Evolutionary conservation across 2,888 invertebrate species (phyloP).

Genomic region (Cephus runcator): DNA sequence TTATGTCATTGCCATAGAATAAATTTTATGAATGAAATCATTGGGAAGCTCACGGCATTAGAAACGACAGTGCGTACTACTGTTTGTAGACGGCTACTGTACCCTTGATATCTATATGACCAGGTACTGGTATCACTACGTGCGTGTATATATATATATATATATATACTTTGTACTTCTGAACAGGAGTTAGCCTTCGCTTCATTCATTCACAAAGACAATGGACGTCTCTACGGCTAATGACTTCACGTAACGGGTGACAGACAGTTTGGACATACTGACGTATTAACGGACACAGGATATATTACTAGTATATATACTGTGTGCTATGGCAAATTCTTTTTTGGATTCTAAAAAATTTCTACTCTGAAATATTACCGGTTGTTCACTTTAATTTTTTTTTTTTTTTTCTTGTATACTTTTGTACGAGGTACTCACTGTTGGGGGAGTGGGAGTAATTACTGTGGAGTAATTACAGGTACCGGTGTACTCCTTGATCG

Average conservation of each 20-base stretch:
- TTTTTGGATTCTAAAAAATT: not conserved
- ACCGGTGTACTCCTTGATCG: not conserved
- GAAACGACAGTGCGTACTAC: not conserved
- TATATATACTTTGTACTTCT: not conserved
- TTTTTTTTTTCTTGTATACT: not conserved
- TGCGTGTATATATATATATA: not conserved
- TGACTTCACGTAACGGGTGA: constrained; percentile 6
- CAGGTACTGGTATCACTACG: not conserved
- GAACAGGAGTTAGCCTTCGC: not conserved
- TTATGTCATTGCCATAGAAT: not conserved
- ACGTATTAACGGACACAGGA: constrained; percentile 6
- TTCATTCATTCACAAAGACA: constrained; percentile 17
- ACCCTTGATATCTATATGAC: not conserved
- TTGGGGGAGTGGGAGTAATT: not conserved
- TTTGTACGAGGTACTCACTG: not conserved
- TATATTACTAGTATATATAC: not conserved
- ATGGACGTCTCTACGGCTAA: constrained; percentile 11
- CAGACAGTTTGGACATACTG: not conserved
- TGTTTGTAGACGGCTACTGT: not conserved
- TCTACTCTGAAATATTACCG: not conserved
- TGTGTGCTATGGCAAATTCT: not conserved
- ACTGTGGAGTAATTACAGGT: not conserved
- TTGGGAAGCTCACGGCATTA: not conserved
- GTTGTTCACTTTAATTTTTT: not conserved
- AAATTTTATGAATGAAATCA: not conserved